Base-by-base conservation (phyloP, 1,140 invertebrate genomes). In the Heliconius eleuchia region DNA sequence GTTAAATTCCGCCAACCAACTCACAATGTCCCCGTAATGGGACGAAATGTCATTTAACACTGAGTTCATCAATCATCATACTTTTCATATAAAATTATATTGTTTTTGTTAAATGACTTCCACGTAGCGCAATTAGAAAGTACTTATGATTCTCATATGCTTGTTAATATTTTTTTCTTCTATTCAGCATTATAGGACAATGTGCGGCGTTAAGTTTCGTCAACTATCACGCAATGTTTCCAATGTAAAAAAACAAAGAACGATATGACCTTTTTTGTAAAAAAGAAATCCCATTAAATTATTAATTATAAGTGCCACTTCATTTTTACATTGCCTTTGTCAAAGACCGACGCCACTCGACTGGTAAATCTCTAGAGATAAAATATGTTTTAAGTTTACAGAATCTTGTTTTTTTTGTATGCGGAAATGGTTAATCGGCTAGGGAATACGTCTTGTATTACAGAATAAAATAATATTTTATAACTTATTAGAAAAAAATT, bases 321-420 rank as follows among this genome's bases (percentile, higher is more conserved):
- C 11, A 66, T 30, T 27, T 66, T 66, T 66, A 16, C 27, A 66
- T 66, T 30, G 60, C 60, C 55, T 30, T 66, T 66, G 60, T 57
- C 60, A 30, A 66, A n/a, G 60, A 52, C 27, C 60, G 60, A 66
- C n/a, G 4, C 60, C 23, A 66, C 60, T 27, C 23, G 8, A 30
- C 27, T 16, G n/a, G 55, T 11, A 66, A 66, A 9, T 30, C 60
- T 30, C 60, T 27, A 30, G 60, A 66, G 60, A 66, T 66, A 27
- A 66, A 66, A 66, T 66, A 66, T 66, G 9, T 66, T 30, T 66
- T 66, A 66, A 66, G 13, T 66, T 66, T 27, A 30, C 11, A 66
- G 9, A 23, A 16, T 66, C 3, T 30, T 1, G 1, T 30, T 11
- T 16, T 66, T 52, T 66, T 66, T 66, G 11, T 66, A 13, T 30